Conservation (phyloP, 2,888 invertebrate genomes). For the Diploptera punctata region DNA sequence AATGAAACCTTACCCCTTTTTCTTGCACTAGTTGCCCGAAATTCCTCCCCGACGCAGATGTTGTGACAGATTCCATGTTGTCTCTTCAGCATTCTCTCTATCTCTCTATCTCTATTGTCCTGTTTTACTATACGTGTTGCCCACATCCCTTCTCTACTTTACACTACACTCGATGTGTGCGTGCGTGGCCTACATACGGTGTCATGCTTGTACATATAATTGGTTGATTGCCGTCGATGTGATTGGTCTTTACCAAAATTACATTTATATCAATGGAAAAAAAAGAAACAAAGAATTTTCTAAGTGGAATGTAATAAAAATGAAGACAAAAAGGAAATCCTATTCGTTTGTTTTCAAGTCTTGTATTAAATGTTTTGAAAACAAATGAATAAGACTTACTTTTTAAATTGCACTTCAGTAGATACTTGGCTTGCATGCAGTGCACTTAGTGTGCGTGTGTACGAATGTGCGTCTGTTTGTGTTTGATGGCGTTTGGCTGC, state of each 20-base stretch:
- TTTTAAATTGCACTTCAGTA: constrained; percentile 25
- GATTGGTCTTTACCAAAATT: constrained; percentile 19
- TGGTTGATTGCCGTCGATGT: constrained; percentile 27
- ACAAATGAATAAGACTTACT: constrained; percentile 34
- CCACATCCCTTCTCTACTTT: constrained; percentile 28
- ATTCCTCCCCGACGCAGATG: constrained; percentile 14
- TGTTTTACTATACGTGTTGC: constrained; percentile 21
- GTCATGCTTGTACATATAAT: constrained; percentile 33
- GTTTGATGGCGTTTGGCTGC: constrained; percentile 4
- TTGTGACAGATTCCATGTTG: constrained; percentile 29
- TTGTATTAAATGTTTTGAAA: constrained; percentile 17
- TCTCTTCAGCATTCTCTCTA: constrained; percentile 36
- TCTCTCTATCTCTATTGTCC: constrained; percentile 25
- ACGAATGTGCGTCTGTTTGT: constrained; percentile 4
- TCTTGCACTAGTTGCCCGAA: background rate
- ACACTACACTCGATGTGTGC: constrained; percentile 26
- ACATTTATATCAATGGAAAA: constrained; percentile 20
- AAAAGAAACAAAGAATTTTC: constrained; percentile 45
- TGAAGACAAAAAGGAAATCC: constrained; percentile 32
- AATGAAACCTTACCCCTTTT: background rate
- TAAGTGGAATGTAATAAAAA: constrained; percentile 41
- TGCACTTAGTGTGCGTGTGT: constrained; percentile 1
- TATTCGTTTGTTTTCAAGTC: constrained; percentile 32
- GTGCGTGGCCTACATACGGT: background rate
- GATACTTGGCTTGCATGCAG: constrained; percentile 21